Evolutionary conservation across 2,888 invertebrate genomes (phyloP).

Genomic region (Plebejus anna): DNA sequence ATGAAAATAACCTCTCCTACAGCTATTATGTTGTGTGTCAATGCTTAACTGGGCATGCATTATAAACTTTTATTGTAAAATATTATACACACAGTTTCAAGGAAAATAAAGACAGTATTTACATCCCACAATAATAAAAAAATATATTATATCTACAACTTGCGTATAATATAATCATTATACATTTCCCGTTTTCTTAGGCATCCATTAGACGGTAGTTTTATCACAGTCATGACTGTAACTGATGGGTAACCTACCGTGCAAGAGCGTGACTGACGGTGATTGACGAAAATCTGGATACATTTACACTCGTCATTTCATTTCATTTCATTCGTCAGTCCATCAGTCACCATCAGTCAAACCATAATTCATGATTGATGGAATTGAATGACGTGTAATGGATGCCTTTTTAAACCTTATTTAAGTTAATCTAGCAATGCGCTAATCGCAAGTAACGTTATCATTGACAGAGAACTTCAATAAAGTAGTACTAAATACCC

Average conservation of each 20-base stretch:
- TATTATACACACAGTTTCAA: not conserved
- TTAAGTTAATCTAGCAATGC: not conserved
- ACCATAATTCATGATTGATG: too few species aligned
- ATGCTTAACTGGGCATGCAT: not conserved
- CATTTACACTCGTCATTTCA: too few species aligned
- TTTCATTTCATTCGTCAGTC: too few species aligned
- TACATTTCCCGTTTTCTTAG: not conserved
- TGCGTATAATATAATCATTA: not conserved
- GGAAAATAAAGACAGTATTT: not conserved
- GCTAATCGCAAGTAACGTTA: not conserved
- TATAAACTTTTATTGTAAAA: not conserved
- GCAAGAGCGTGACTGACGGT: too few species aligned
- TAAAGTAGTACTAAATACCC: not conserved
- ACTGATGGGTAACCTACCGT: too few species aligned
- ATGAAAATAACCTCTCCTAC: not conserved
- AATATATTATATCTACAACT: not conserved
- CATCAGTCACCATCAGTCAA: too few species aligned
- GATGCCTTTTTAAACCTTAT: not conserved
- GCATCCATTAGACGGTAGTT: too few species aligned
- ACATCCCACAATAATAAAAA: not conserved
- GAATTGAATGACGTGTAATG: too few species aligned
- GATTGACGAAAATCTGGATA: too few species aligned
- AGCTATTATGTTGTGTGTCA: not conserved
- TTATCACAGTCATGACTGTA: too few species aligned
- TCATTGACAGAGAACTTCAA: not conserved